Evolutionary conservation across 2,888 invertebrate genomes (phyloP).

Genomic region (Cacoxenus indagator): DNA sequence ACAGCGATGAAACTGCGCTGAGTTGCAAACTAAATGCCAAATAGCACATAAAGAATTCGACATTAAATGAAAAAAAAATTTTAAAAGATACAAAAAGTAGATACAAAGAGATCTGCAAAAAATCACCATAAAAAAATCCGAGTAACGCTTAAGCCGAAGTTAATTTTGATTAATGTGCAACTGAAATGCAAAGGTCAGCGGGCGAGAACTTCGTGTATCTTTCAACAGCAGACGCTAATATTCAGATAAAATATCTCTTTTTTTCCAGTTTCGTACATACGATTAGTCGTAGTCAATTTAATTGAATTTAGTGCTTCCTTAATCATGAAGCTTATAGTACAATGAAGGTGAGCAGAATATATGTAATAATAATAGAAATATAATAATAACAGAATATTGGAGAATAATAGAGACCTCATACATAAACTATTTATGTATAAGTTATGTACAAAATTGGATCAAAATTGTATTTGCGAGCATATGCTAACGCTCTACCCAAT

Average conservation of each 20-base stretch:
- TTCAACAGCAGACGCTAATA: neutral
- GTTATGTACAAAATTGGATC: too few species aligned
- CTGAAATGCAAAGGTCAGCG: conserved; percentile 39
- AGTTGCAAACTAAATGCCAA: conserved; percentile 16
- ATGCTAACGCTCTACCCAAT: too few species aligned
- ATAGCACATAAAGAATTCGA: conserved; percentile 9
- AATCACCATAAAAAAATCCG: neutral
- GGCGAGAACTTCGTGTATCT: neutral
- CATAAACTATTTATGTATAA: too few species aligned
- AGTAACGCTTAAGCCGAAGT: conserved; percentile 14
- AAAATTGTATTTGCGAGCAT: too few species aligned
- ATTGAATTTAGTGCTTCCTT: too few species aligned
- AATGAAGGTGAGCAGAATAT: too few species aligned
- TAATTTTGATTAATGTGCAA: conserved; percentile 36
- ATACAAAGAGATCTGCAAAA: neutral
- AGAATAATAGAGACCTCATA: too few species aligned
- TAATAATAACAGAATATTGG: too few species aligned
- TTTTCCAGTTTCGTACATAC: neutral
- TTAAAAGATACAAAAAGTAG: neutral
- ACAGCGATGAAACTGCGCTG: neutral
- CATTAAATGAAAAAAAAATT: neutral
- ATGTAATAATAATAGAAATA: too few species aligned
- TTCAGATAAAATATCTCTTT: neutral
- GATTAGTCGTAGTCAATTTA: too few species aligned
- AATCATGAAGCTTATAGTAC: too few species aligned